Percentiles rank a stretch among this genome's conserved stretches.
Evolutionary conservation across 2,113 vertebrate species (phyloP).

Genomic region (Crotalus viridis): DNA sequence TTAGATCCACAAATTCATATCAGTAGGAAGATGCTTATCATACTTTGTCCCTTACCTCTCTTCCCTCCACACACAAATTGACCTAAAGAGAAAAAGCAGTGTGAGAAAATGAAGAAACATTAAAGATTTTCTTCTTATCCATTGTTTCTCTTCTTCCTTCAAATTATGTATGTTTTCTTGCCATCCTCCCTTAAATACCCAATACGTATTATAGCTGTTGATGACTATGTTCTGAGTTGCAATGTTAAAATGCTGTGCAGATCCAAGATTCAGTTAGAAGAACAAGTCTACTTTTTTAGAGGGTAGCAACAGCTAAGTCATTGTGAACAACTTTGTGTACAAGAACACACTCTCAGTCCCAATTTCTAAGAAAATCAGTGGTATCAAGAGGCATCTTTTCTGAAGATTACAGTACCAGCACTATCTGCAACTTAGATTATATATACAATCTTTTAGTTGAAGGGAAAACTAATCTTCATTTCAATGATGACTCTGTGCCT

Average conservation of each 20-base stretch:
- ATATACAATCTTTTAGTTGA: neutral
- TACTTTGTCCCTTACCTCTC: neutral
- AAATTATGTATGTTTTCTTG: neutral
- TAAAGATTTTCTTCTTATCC: neutral
- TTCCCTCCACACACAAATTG: neutral
- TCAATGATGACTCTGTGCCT: conserved; percentile 36
- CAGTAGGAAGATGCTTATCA: neutral
- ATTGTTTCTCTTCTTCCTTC: neutral
- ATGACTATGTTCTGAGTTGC: neutral
- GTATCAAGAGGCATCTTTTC: neutral
- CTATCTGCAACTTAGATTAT: neutral
- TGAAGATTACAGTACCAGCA: neutral
- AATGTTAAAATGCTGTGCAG: neutral
- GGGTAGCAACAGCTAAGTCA: neutral
- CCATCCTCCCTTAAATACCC: neutral
- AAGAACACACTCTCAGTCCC: neutral
- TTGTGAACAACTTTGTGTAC: neutral
- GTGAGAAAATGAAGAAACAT: neutral
- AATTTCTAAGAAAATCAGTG: neutral
- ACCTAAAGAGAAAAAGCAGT: neutral
- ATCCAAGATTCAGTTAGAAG: neutral
- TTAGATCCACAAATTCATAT: neutral
- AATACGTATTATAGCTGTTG: neutral
- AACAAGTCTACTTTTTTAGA: neutral
- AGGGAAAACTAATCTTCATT: neutral